Percentiles rank a stretch among this genome's conserved stretches.
Conservation (phyloP, 2,797 vertebrate genomes). For the Siniperca scherzeri region DNA sequence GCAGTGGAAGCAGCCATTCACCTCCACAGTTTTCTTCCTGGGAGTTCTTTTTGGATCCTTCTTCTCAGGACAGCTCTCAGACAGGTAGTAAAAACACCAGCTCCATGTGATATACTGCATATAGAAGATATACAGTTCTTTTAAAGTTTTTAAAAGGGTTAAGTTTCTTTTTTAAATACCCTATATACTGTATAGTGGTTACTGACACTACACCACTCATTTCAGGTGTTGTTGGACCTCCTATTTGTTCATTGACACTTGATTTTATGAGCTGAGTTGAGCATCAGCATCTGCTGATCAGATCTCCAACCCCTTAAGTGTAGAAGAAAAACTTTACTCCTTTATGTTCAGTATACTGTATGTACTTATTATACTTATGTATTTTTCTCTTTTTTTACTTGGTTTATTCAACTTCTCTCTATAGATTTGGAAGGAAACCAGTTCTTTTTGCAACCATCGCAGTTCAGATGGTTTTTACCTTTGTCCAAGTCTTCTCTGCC, state of each 20-base stretch:
- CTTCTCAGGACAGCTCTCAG: constrained; percentile 90
- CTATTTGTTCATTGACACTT: background rate
- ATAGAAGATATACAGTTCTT: background rate
- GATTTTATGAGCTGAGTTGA: background rate
- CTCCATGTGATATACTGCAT: background rate
- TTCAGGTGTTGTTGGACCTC: background rate
- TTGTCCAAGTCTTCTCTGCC: constrained; percentile 88
- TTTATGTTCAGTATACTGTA: background rate
- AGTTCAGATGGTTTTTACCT: constrained; percentile 89
- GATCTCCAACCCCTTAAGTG: background rate
- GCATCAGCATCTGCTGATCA: too few relatives aligned
- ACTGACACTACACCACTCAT: background rate
- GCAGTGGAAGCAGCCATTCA: constrained; percentile 90
- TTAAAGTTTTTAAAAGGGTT: too few relatives aligned
- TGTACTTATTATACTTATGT: background rate
- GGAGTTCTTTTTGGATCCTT: constrained; percentile 90
- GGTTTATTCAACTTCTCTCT: background rate
- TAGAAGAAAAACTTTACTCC: background rate
- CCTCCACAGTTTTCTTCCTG: constrained; percentile 89
- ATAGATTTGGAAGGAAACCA: constrained; percentile 90
- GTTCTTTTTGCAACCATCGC: constrained; percentile 90
- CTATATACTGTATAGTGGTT: background rate
- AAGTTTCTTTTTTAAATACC: background rate
- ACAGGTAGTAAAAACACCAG: constrained; percentile 84
- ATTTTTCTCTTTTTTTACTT: background rate